Evolutionary conservation across 2,888 invertebrate species (phyloP), one percentile per base, ranked within the genome.

Genomic region (Patella depressa): DNA sequence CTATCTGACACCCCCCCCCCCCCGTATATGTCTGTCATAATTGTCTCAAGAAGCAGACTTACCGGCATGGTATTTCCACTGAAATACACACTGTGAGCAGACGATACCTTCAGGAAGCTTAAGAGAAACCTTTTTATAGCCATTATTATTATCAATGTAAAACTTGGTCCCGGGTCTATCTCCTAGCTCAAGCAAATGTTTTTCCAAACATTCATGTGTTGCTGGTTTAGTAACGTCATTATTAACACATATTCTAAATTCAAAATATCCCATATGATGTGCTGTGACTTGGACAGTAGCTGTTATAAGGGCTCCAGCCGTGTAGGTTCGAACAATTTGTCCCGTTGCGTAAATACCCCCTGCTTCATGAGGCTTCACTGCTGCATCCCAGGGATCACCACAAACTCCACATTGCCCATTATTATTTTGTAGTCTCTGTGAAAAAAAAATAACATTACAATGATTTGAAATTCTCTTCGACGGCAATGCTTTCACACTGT

Each of bases 381-480:
- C 78, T 9, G 82, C 83, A 45, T 84, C 82, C 89, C 94, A 95
- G 3, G 96, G 95, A 91, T 98, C 97, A 0, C 97, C 97, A 89
- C 97, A 98, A 70, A 96, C 93, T 0, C 97, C 97, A 89, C 97
- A 98, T 85, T 94, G 94, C 0, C 97, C 97, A 70, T 82, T 83
- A 74, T 83, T 81, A 70, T 72, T 74, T 70, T 81, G 76, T 77
- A 78, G 84, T 29, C 84, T 84, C 19, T 74, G 76, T 82, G 84
- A 9, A 45, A 45, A 45, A 45, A 45, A 45, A 45, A 45, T 7
- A 45, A 45, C 1, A 45, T 45, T 45, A 45, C 7, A 45, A 45
- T 45, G 45, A 7, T 45, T 45, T 45, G 9, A 45, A 45, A 45
- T 45, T 45, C 7, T 45, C 45, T 45, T 45, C 45, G 9, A 45